Evolutionary conservation across 2,113 vertebrate species (phyloP).

Genomic region (Trogon surrucura): DNA sequence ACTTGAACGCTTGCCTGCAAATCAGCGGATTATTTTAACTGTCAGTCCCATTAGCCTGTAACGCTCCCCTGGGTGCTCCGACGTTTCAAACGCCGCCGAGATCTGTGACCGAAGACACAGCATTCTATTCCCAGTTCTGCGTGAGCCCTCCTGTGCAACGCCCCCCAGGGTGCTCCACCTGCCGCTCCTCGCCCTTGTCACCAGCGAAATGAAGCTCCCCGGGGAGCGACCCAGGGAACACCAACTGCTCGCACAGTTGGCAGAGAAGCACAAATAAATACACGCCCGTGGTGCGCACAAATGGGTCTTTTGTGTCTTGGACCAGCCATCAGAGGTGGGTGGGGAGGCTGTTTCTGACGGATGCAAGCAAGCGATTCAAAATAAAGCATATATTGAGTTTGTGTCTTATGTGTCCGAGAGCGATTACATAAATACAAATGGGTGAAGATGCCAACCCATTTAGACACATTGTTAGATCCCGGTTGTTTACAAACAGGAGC

Average conservation of each 20-base stretch:
- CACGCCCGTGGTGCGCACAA: neutral
- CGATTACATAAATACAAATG: neutral
- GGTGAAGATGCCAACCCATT: neutral
- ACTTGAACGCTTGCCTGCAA: neutral
- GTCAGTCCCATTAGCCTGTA: neutral
- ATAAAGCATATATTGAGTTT: neutral
- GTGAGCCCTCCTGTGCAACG: neutral
- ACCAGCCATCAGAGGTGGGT: neutral
- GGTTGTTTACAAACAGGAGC: neutral
- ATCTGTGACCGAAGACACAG: neutral
- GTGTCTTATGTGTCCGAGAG: neutral
- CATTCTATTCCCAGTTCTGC: neutral
- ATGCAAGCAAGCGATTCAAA: neutral
- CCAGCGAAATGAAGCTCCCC: rapidly evolving
- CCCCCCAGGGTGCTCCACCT: neutral
- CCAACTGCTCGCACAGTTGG: neutral
- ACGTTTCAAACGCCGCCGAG: neutral
- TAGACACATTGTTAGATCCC: neutral
- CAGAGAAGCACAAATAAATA: neutral
- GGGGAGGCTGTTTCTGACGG: neutral
- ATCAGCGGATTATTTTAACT: neutral
- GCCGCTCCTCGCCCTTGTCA: neutral
- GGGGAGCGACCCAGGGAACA: neutral
- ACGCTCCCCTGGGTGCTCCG: neutral
- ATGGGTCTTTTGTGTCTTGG: neutral